These are phyloP conservation scores for Poeciliopsis presidionis DNA, from an alignment of 2,797 vertebrate species.

Conservation along the genomic window DNA sequence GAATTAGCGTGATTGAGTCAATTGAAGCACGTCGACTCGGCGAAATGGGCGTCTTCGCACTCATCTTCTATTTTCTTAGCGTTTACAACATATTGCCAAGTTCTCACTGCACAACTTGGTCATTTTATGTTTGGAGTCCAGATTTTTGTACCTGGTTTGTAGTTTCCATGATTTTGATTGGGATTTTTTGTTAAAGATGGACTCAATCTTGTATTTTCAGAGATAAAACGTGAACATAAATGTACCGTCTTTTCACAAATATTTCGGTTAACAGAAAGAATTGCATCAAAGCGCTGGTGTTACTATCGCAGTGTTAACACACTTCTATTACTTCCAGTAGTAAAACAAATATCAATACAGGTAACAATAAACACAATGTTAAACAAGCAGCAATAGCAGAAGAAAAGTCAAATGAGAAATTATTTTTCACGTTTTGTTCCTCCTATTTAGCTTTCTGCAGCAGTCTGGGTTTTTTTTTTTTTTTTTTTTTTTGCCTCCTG, in stretches of 20 bases:
- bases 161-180: background rate
- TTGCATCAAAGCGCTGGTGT: background rate
- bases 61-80: background rate
- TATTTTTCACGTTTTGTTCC: background rate
- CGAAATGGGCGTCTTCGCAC: background rate
- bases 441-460: background rate
- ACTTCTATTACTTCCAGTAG: background rate
- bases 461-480: background rate
- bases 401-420: background rate
- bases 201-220: background rate
- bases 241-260: no score
- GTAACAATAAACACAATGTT: background rate
- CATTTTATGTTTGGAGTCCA: background rate
- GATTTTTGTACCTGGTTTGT: background rate
- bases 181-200: background rate
- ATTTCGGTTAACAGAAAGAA: background rate
- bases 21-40: slow-evolving; percentile 12
- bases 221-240: no score
- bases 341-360: background rate
- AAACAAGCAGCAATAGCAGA: background rate
- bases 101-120: background rate
- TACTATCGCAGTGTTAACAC: background rate
- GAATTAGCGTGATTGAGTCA: slow-evolving; percentile 10
- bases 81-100: background rate
- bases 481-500: background rate